Base-by-base conservation (phyloP, 2,888 invertebrate genomes). In the Drosophila melanosoma region DNA sequence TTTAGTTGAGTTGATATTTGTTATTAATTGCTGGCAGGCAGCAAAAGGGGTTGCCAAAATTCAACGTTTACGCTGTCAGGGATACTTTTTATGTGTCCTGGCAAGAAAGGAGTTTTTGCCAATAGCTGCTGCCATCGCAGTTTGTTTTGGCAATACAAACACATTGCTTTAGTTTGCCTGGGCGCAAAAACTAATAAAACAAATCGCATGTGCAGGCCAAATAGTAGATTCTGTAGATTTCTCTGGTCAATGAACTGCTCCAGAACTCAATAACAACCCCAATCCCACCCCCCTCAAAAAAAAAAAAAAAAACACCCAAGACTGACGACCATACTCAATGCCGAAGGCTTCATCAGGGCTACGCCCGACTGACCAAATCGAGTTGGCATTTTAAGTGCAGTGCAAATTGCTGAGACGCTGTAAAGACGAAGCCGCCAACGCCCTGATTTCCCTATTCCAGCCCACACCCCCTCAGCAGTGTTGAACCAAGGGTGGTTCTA, bases 131-230 rank as follows among this genome's bases (percentile, higher is more conserved):
- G 90, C 67, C 73, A 72, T 52, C 66, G 69, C 74, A 78, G 70
- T 83, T 88, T 90, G 81, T 79, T 79, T 75, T 72, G 69, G 63
- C 70, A 73, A 69, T 65, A 73, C 62, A 81, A 75, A 82, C 62
- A 69, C 68, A 45, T 68, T n/a, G 64, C 68, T 56, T 74, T 54
- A 52, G 61, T 65, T 57, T 40, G n/a, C 36, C 54, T 15, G 38
- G 15, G 53, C 0, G 66, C 76, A 69, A 76, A 89, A 85, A 89
- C 90, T 90, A 90, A 85, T 85, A 85, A 90, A 90, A 84, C 90
- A 84, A 87, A 84, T 88, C 83, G 88, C 88, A 89, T 89, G 90
- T 89, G 88, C 77, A 70, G 52, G 70, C 89, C 87, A 82, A 89
- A 61, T 56, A 71, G 69, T 72, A 57, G 80, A 69, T 82, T 64